A percentile compares a stretch with the other conserved stretches of the same genome.
Conservation (phyloP, 2,888 invertebrate species). For the Piscicola geometra region DNA sequence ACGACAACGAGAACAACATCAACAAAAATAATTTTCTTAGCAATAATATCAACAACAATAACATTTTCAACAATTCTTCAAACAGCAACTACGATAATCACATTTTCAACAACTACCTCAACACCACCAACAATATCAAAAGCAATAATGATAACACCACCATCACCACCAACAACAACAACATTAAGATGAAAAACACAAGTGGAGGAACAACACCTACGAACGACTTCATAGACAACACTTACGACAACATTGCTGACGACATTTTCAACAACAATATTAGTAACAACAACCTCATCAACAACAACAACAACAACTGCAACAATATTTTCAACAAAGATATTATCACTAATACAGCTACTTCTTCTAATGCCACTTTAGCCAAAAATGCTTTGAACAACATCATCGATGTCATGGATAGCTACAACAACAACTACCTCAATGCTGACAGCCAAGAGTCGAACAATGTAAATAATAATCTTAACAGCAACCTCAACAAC, state of each 20-base stretch:
- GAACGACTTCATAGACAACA: constrained; percentile 26
- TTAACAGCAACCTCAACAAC: constrained; percentile 16
- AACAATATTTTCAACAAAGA: not conserved
- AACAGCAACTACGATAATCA: constrained; percentile 7
- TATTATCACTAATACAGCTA: not conserved
- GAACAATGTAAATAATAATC: not conserved
- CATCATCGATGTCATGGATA: constrained; percentile 8
- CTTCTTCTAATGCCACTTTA: too few relatives aligned
- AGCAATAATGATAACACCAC: not conserved
- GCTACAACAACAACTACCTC: constrained; percentile 27
- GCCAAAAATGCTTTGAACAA: constrained; percentile 11
- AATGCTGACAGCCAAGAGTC: not conserved
- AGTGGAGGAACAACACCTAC: constrained; percentile 36
- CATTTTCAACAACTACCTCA: not conserved
- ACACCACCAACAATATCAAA: not conserved
- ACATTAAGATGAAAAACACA: not conserved
- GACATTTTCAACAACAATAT: constrained; percentile 3
- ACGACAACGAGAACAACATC: constrained; percentile 3
- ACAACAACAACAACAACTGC: constrained; percentile 5
- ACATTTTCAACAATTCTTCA: not conserved
- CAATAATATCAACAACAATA: not conserved
- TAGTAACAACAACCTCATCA: not conserved
- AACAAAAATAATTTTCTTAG: not conserved
- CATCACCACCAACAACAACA: not conserved
- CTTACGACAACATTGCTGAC: constrained; percentile 9